phyloP scores from a whole-genome alignment of 2,888 invertebrate species.

The Graphium colonna region DNA sequence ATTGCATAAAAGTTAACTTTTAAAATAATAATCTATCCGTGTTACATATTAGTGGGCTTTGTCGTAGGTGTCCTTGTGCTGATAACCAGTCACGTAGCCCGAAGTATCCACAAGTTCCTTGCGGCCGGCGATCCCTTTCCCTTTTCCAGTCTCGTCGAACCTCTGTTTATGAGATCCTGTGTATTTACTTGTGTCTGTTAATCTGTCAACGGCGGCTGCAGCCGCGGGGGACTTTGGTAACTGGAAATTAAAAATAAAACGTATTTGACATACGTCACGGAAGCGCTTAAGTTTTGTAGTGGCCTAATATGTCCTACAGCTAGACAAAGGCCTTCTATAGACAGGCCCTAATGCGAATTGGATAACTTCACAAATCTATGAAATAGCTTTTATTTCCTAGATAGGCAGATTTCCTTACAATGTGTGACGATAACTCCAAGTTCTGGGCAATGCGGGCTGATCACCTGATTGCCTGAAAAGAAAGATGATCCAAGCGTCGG shows the following conservation, averaged over 20 bases:
- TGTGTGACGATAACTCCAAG: too few species aligned
- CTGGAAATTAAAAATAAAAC: constrained; percentile 40
- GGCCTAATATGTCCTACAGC: not conserved
- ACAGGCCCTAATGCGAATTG: too few species aligned
- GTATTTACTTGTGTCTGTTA: constrained; percentile 93
- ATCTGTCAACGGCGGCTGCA: constrained; percentile 83
- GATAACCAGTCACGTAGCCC: constrained; percentile 92
- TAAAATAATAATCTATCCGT: not conserved
- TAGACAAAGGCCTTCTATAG: too few species aligned
- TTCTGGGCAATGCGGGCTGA: too few species aligned
- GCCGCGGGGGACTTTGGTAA: constrained; percentile 69
- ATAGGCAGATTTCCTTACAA: too few species aligned
- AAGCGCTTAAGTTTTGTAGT: not conserved
- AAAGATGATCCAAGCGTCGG: too few species aligned
- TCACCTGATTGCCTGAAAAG: too few species aligned
- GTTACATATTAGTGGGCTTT: constrained; percentile 77
- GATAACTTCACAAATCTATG: too few species aligned
- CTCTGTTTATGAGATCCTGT: constrained; percentile 93
- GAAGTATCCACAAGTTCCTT: constrained; percentile 86
- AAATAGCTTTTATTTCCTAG: too few species aligned
- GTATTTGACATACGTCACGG: too few species aligned
- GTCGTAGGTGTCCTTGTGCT: constrained; percentile 89
- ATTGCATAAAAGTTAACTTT: not conserved
- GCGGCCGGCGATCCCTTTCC: constrained; percentile 91
- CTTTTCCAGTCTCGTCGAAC: constrained; percentile 91